phyloP scores from a whole-genome alignment of 2,888 invertebrate genomes.

The Limnephilus lunatus region DNA sequence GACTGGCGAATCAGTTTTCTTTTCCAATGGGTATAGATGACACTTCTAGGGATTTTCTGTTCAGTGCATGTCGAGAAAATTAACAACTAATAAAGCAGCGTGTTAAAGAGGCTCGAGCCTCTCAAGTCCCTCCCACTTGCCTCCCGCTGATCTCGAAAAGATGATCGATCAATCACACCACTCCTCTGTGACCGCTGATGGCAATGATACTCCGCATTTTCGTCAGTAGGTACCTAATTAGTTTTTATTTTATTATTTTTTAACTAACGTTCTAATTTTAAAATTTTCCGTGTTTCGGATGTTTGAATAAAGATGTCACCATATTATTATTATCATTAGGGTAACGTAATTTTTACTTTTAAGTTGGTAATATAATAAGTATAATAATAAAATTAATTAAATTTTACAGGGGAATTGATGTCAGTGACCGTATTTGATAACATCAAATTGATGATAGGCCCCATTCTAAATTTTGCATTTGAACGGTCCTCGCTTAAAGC shows the following conservation, averaged over 20 bases:
- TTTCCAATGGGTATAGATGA: not conserved
- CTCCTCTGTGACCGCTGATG: not conserved
- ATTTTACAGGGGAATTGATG: too few species aligned
- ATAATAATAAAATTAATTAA: too few species aligned
- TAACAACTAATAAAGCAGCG: not conserved
- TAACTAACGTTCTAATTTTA: not conserved
- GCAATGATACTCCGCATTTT: not conserved
- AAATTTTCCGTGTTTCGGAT: not conserved
- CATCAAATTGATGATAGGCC: too few species aligned
- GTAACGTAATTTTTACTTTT: too few species aligned
- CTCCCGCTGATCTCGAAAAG: not conserved
- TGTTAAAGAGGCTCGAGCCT: not conserved
- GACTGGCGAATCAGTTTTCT: not conserved
- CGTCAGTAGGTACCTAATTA: not conserved
- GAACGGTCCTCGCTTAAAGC: too few species aligned
- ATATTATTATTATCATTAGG: too few species aligned
- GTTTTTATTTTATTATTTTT: not conserved
- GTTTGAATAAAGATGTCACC: not conserved
- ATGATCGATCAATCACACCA: constrained; percentile 3
- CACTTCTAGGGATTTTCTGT: not conserved
- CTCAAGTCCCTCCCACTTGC: not conserved
- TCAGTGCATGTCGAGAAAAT: not conserved
- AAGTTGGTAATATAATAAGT: too few species aligned
- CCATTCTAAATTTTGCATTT: too few species aligned
- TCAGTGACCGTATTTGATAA: too few species aligned